Evolutionary conservation across 1,140 invertebrate species (phyloP), one percentile per base, ranked within the genome.

Genomic region (Caligus rogercresseyi): DNA sequence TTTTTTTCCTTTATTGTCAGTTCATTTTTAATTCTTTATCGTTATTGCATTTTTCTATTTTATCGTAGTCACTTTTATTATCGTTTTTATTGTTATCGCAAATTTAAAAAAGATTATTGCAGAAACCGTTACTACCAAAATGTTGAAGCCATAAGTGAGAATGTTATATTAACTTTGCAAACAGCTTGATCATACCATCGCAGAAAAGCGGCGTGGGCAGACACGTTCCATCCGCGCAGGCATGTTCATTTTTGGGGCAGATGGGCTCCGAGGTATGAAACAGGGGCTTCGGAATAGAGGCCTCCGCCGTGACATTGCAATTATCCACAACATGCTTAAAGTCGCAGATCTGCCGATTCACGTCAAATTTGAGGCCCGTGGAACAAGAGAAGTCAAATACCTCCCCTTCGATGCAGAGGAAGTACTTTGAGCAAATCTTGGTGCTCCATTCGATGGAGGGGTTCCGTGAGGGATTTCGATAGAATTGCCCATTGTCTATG

Each of bases 351-450:
- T 88, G 85, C 43, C 83, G 74, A 52, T 80, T 80, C 16, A 88
- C 82, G 71, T 87, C 85, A 69, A 89, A 89, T 1, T 86, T 75
- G 61, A 87, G 72, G 1, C 83, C 84, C 54, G 81, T 76, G 0
- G 85, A 85, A 69, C 86, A 89, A 68, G 81, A 81, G 71, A 89
- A 89, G 68, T 87, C 84, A 67, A 87, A 87, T 3, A 89, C 86
- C 66, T 89, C 86, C n/a, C 80, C 79, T 58, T 87, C 85, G 31
- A 87, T 72, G 67, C 86, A 89, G 0, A 87, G 74, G 69, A 83
- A 88, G 73, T 89, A 89, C 72, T 83, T 85, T 24, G 83, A 79
- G 65, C 86, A 88, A 74, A 87, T 84, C 18, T 74, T 74, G 7
- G 75, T 74, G 0, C 81, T 80, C 83, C 83, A 85, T 61, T 82